Conservation (phyloP, 35 echinoderm and acorn worm genomes). For the Heliocidaris tuberculata region DNA sequence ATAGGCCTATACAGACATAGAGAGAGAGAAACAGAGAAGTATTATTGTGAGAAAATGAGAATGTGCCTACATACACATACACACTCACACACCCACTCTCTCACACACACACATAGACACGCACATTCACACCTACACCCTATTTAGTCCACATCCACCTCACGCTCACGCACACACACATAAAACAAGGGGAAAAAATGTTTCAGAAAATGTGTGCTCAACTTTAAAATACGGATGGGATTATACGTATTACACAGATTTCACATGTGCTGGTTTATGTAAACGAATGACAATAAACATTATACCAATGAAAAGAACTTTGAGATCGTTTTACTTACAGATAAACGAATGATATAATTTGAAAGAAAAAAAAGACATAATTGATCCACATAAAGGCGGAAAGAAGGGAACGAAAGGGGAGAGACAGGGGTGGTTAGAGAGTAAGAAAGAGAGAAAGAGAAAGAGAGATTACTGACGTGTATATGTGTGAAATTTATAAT, state of each 20-base stretch:
- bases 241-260: no score
- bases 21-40: background rate
- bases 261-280: no score
- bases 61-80: background rate
- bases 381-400: background rate
- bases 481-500: background rate
- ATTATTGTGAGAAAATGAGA: background rate
- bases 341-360: no score
- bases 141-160: background rate
- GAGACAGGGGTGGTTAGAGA: background rate
- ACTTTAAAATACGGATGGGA: no score
- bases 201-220: no score
- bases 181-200: background rate
- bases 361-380: background rate
- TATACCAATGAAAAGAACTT: no score
- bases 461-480: background rate
- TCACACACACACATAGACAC: constrained; percentile 12
- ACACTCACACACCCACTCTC: constrained; percentile 37
- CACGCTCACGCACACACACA: background rate
- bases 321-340: no score
- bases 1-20: constrained; percentile 20
- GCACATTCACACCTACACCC: background rate
- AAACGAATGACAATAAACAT: no score
- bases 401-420: background rate
- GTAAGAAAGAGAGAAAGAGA: background rate